Base-by-base conservation (phyloP, 2,888 invertebrate species). In the Pachymerium ferrugineum region DNA sequence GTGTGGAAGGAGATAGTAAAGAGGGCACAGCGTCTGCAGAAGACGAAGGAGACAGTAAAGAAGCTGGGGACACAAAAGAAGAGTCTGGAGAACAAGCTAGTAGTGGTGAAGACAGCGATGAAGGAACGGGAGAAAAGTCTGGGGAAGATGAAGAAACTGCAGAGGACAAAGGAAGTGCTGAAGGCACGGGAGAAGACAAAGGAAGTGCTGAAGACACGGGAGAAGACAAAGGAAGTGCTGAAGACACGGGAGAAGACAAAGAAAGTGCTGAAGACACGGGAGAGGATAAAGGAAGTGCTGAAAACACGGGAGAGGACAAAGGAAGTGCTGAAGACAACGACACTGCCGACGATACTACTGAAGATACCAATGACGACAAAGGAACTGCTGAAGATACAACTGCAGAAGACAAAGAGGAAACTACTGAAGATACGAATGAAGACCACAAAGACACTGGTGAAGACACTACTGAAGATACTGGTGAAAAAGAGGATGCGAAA, bases 321-420 rank as follows among this genome's bases (percentile, higher is more conserved):
- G 42, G 14, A 28, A 29, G 30, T 30, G 33, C 73, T 62, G 62
- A 16, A 62, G 19, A 8, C 12, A 62, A 12, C 71, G 73, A 70
- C 68, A 29, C 12, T 71, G 73, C 19, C 8, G 73, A 70, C n/a
- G n/a, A n/a, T n/a, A n/a, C n/a, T n/a, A n/a, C 22, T 10, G 69
- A 68, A 16, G 72, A 19, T 35, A 69, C 73, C 33, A 28, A 68
- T 8, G 22, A 16, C 22, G 54, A 33, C 35, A 4, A 25, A 42
- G 47, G 28, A 22, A 73, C n/a, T n/a, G n/a, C n/a, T n/a, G 35
- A 35, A 29, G 25, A 68, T 10, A 16, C 69, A 69, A 16, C 19
- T 10, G 69, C 79, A 84, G 74, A 77, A 78, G 77, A 76, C 76
- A 29, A 77, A 75, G 73, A 80, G 78, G 76, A 72, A 70, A 19